Evolutionary conservation across 2,113 vertebrate genomes (phyloP).

Genomic region (Saccopteryx bilineata): DNA sequence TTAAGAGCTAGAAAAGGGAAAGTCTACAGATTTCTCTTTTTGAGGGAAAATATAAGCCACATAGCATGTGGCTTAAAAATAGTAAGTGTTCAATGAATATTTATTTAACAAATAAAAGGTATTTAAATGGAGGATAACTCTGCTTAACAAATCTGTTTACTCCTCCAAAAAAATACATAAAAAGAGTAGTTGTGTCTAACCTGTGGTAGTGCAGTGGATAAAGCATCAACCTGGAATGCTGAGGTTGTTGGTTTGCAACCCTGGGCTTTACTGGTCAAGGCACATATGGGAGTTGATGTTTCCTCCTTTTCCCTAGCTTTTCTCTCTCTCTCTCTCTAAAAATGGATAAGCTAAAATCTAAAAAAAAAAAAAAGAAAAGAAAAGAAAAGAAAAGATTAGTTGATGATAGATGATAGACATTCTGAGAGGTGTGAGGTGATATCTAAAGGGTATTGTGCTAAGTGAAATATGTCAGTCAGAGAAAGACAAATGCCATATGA

Average conservation of each 20-base stretch:
- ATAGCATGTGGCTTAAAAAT: not conserved
- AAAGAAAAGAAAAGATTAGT: not conserved
- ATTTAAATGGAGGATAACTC: not conserved
- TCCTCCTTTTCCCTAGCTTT: no score
- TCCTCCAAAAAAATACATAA: not conserved
- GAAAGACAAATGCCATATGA: not conserved
- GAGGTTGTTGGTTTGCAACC: no score
- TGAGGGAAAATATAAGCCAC: not conserved
- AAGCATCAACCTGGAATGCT: no score
- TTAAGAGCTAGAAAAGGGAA: not conserved
- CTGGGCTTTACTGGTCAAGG: no score
- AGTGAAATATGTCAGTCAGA: not conserved
- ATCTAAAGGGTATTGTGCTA: not conserved
- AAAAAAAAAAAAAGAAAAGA: no score
- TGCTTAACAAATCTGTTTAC: not conserved
- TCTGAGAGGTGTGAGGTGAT: not conserved
- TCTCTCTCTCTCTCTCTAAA: no score
- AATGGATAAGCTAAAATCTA: no score
- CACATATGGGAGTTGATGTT: no score
- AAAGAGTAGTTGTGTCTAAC: not conserved
- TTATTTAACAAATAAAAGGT: not conserved
- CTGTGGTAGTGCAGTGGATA: no score
- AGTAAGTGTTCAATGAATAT: not conserved
- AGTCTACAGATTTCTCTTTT: not conserved
- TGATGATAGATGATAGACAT: not conserved